Percentiles rank a stretch among this genome's conserved stretches.
Evolutionary conservation across 37 sponge, comb jelly and placozoan species (phyloP).

Genomic region (Tethya wilhelma): DNA sequence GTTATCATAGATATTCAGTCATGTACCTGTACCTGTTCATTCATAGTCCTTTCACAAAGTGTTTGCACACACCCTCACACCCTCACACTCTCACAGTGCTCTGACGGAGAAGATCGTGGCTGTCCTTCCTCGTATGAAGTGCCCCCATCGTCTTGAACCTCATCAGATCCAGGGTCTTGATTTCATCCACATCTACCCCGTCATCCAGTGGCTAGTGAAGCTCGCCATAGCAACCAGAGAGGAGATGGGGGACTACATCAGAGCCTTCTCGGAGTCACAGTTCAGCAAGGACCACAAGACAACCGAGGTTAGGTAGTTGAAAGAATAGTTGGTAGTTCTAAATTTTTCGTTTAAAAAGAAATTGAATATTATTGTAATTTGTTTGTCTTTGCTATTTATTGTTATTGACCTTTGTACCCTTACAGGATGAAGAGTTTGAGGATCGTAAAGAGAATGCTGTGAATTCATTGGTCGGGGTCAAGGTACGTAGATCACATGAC

Average conservation of each 20-base stretch:
- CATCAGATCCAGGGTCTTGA: slow-evolving; percentile 99
- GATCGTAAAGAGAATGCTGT: slow-evolving; percentile 44
- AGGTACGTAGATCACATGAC: slow-evolving; percentile 31
- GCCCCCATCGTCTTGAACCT: slow-evolving; percentile 97
- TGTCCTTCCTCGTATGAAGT: slow-evolving; percentile 95
- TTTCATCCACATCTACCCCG: slow-evolving; percentile 97
- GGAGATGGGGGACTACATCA: slow-evolving; percentile 92
- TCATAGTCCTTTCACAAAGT: neutral
- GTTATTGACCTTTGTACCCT: neutral
- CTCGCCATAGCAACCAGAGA: slow-evolving; percentile 94
- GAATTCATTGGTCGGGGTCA: slow-evolving; percentile 40
- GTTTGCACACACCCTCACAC: neutral
- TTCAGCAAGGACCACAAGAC: slow-evolving; percentile 75
- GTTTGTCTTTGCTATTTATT: neutral
- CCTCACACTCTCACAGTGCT: slow-evolving; percentile 47
- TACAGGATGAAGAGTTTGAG: slow-evolving; percentile 70
- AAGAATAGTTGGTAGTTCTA: neutral
- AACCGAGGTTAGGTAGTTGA: slow-evolving; percentile 56
- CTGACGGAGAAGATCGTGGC: slow-evolving; percentile 99
- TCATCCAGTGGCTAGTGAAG: slow-evolving; percentile 98
- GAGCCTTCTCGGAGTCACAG: slow-evolving; percentile 88
- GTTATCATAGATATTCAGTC: too few species aligned
- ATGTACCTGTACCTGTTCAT: too few species aligned
- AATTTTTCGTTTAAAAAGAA: neutral
- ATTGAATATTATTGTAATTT: neutral